Percentiles rank a stretch among this genome's conserved stretches.
Conservation (phyloP, 2,113 vertebrate species). For the Eurystomus gularis region DNA sequence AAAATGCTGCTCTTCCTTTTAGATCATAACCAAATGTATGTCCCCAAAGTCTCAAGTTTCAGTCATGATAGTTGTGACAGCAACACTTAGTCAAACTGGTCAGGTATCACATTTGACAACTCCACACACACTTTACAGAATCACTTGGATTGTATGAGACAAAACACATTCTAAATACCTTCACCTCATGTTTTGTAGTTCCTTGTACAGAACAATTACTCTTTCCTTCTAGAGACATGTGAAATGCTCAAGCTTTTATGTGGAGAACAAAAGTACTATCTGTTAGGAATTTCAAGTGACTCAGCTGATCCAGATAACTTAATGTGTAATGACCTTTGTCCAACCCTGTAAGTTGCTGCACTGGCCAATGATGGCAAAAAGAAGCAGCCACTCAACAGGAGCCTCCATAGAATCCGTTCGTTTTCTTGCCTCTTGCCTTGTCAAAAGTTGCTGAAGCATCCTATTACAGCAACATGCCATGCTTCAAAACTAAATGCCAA, state of each 20-base stretch:
- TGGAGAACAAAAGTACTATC: not conserved
- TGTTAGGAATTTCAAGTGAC: not conserved
- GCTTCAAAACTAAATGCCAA: not conserved
- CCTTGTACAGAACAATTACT: no score
- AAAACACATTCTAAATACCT: not conserved
- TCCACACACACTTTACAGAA: not conserved
- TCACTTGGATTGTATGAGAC: not conserved
- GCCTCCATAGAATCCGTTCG: not conserved
- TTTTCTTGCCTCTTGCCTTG: not conserved
- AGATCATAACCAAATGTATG: no score
- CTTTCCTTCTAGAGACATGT: not conserved
- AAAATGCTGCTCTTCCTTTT: not conserved
- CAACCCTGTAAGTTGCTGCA: not conserved
- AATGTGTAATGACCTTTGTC: not conserved
- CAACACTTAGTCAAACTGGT: no score
- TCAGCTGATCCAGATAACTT: not conserved
- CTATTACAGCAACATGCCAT: not conserved
- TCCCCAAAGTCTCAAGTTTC: no score
- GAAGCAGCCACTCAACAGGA: not conserved
- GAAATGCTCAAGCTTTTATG: not conserved
- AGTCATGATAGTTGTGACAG: fast-evolving
- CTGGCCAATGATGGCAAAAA: not conserved
- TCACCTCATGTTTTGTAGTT: not conserved
- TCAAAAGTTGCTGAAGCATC: not conserved
- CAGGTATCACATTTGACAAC: not conserved